Evolutionary conservation across 1,140 invertebrate genomes (phyloP).

Genomic region (Hetaerina americana): DNA sequence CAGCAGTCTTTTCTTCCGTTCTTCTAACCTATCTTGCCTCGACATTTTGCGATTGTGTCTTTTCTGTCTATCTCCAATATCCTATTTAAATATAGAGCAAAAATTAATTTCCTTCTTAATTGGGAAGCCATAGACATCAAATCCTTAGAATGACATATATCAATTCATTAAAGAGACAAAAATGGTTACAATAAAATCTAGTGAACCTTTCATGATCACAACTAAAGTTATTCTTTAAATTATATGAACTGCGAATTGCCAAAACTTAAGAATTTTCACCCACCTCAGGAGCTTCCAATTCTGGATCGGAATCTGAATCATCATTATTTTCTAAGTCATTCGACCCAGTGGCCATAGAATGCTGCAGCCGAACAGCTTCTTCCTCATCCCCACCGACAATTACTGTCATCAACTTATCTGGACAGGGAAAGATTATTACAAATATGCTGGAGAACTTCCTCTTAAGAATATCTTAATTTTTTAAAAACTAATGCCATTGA

Average conservation of each 20-base stretch:
- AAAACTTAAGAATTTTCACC: no score
- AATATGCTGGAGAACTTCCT: slow-evolving; percentile 1
- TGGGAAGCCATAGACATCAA: no score
- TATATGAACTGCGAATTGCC: slow-evolving; percentile 20
- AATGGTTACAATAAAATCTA: no score
- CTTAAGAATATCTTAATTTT: slow-evolving; percentile 11
- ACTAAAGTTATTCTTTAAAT: no score
- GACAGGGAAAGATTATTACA: slow-evolving; percentile 13
- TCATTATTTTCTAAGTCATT: slow-evolving; percentile 35
- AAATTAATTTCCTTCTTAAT: no score
- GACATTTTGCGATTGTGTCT: slow-evolving; percentile 24
- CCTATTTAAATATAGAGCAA: no score
- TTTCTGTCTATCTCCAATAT: slow-evolving; percentile 14
- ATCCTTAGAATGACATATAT: no score
- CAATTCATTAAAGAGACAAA: no score
- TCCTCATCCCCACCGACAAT: slow-evolving; percentile 66
- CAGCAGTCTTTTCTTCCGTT: slow-evolving; percentile 52
- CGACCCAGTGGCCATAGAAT: slow-evolving; percentile 27
- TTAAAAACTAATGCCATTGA: no score
- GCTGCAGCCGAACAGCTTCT: slow-evolving; percentile 53
- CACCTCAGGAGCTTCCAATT: slow-evolving; percentile 33
- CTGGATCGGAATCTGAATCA: slow-evolving; percentile 49
- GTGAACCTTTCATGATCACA: no score
- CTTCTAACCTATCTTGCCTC: slow-evolving; percentile 39
- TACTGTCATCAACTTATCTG: slow-evolving; percentile 37